Percentiles rank a stretch among this genome's conserved stretches.
These are phyloP conservation scores for Sinocyclocheilus grahami DNA, from an alignment of 2,113 vertebrate genomes.

Conservation along the genomic window DNA sequence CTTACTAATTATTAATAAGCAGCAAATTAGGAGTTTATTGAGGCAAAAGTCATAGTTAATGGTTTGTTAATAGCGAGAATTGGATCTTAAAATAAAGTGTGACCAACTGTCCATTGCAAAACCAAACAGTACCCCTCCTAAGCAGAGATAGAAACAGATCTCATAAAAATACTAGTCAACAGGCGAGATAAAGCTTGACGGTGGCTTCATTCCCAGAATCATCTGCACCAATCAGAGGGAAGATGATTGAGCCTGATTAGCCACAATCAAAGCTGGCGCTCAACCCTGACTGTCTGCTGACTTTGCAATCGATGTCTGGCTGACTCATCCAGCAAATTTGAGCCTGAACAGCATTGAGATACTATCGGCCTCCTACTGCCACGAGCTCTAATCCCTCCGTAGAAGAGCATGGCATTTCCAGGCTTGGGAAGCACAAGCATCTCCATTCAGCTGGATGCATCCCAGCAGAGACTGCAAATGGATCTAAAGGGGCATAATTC, in stretches of 20 bases:
- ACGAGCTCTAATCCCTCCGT: slow-evolving; percentile 1
- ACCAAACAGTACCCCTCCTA: slow-evolving; percentile 8
- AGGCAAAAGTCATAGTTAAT: no score
- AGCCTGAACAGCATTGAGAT: slow-evolving; percentile 39
- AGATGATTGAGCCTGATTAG: slow-evolving; percentile 61
- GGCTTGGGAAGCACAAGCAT: slow-evolving; percentile 3
- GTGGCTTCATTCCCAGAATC: slow-evolving; percentile 32
- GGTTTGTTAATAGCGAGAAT: no score
- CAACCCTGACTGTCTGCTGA: slow-evolving; percentile 50
- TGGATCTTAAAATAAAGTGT: no score
- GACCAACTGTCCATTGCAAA: neutral
- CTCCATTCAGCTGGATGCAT: neutral
- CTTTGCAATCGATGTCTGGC: slow-evolving; percentile 56
- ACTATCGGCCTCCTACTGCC: slow-evolving; percentile 33
- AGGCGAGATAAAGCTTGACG: slow-evolving; percentile 49
- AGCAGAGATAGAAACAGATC: slow-evolving; percentile 42
- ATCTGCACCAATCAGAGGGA: slow-evolving; percentile 34
- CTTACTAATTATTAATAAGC: neutral
- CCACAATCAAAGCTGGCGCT: slow-evolving; percentile 52
- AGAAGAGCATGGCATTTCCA: slow-evolving; percentile 5
- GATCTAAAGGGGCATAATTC: neutral
- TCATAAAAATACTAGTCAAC: slow-evolving; percentile 41
- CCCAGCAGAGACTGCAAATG: slow-evolving; percentile 15
- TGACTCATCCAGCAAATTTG: slow-evolving; percentile 48
- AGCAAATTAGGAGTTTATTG: neutral